Conservation (phyloP, 2,888 invertebrate genomes). For the Omphaloscelis lunosa region DNA sequence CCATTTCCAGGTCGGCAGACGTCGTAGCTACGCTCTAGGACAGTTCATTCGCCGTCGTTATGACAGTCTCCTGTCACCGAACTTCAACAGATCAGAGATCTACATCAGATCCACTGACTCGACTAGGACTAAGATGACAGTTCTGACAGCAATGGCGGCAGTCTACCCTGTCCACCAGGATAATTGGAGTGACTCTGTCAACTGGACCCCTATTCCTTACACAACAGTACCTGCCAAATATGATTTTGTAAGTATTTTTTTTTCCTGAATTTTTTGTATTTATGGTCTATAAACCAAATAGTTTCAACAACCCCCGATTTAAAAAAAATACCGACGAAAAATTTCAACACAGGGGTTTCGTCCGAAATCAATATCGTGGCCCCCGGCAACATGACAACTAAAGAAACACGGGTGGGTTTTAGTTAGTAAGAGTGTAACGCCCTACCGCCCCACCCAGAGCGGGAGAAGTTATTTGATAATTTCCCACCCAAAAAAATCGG, state of each 20-base stretch:
- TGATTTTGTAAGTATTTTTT: slow-evolving; percentile 77
- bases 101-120: slow-evolving; percentile 79
- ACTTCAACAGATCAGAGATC: slow-evolving; percentile 77
- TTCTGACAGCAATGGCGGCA: slow-evolving; percentile 73
- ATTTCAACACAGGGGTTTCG: too few relatives aligned
- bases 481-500: too few relatives aligned
- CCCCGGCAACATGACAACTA: too few relatives aligned
- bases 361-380: too few relatives aligned
- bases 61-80: slow-evolving; percentile 66
- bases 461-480: too few relatives aligned
- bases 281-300: too few relatives aligned
- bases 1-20: slow-evolving; percentile 29
- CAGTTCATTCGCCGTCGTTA: slow-evolving; percentile 68
- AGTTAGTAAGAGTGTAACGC: too few relatives aligned
- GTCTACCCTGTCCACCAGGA: slow-evolving; percentile 68
- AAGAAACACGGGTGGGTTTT: too few relatives aligned
- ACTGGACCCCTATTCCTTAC: slow-evolving; percentile 77
- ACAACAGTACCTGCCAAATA: slow-evolving; percentile 73
- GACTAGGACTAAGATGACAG: slow-evolving; percentile 77
- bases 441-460: too few relatives aligned
- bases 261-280: too few relatives aligned
- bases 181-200: slow-evolving; percentile 69
- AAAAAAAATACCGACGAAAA: too few relatives aligned
- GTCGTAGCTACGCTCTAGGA: slow-evolving; percentile 32
- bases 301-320: too few relatives aligned